Evolutionary conservation across 2,888 invertebrate species (phyloP).

Genomic region (Cantharis flavilabris): DNA sequence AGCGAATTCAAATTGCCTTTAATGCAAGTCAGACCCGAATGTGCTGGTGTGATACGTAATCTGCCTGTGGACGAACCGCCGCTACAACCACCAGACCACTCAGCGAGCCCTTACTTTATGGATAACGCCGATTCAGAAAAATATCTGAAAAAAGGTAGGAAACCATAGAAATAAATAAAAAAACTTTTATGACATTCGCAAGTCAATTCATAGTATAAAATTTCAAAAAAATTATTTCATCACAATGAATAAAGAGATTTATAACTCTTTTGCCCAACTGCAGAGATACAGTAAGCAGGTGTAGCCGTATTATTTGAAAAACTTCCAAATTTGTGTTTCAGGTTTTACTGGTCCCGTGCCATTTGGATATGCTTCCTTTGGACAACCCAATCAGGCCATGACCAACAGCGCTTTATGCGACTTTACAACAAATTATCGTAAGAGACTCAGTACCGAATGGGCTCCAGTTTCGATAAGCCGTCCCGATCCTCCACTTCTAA

Average conservation of each 20-base stretch:
- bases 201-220: not conserved
- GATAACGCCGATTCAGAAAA: constrained; percentile 65
- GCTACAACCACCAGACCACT: constrained; percentile 62
- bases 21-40: constrained; percentile 69
- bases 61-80: constrained; percentile 65
- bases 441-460: constrained; percentile 75
- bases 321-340: constrained; percentile 40
- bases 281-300: constrained; percentile 42
- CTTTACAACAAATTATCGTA: constrained; percentile 75
- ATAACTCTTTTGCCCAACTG: constrained; percentile 50
- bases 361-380: constrained; percentile 67
- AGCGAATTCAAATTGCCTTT: constrained; percentile 73
- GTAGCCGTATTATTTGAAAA: not conserved
- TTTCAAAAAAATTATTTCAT: not conserved
- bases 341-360: constrained; percentile 71
- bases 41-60: constrained; percentile 66
- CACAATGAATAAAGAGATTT: constrained; percentile 47
- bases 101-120: constrained; percentile 70
- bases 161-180: not conserved
- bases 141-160: constrained; percentile 66
- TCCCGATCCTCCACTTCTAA: constrained; percentile 59
- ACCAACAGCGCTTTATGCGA: constrained; percentile 75
- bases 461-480: constrained; percentile 66
- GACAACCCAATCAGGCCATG: constrained; percentile 66
- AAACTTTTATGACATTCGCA: not conserved